Base-by-base conservation (phyloP, 1,140 invertebrate genomes). In the Chlorops oryzae region DNA sequence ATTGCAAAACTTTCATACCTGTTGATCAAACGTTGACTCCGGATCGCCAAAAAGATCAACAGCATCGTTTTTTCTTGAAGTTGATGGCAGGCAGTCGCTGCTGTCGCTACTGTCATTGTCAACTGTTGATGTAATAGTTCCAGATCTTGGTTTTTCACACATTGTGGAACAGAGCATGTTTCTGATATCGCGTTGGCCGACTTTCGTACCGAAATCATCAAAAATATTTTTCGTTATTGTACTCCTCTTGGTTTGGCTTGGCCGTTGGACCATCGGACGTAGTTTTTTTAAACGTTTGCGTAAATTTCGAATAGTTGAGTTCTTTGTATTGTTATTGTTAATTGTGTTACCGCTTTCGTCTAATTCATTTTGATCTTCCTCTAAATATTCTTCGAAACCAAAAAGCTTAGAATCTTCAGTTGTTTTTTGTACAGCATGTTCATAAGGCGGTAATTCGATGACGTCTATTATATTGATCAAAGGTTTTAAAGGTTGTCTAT, bases 401-500 rank as follows among this genome's bases (percentile, higher is more conserved):
- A 54, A 61, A 10, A 57, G 53, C 50, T 56, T 46, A 28, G 37
- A 15, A 12, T 32, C 32, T 15, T 2, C 13, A 5, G 22, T 5
- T n/a, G 22, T 23, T 50, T 37, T 27, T 39, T 7, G 17, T 39
- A 12, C n/a, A 21, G 34, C 15, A n/a, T 28, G 59, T 45, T 66
- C 66, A 57, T 59, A 69, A 0, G 65, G 47, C 4, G 65, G 63
- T 25, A 69, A 15, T 0, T 51, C 32, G 9, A 69, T 48, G 5
- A 69, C 65, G 5, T 69, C 65, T 34, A 69, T 9, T 40, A 69
- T 59, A 41, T 69, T 69, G 3, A 69, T 69, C n/a, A n/a, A n/a
- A 5, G 63, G 52, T 41, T 64, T 65, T 0, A 69, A 35, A 1
- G 65, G 65, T 38, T 45, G 54, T 4, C 65, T 65, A 32, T 61